Base-by-base conservation (phyloP, 1,140 invertebrate species). In the Drosophila ananassae region DNA sequence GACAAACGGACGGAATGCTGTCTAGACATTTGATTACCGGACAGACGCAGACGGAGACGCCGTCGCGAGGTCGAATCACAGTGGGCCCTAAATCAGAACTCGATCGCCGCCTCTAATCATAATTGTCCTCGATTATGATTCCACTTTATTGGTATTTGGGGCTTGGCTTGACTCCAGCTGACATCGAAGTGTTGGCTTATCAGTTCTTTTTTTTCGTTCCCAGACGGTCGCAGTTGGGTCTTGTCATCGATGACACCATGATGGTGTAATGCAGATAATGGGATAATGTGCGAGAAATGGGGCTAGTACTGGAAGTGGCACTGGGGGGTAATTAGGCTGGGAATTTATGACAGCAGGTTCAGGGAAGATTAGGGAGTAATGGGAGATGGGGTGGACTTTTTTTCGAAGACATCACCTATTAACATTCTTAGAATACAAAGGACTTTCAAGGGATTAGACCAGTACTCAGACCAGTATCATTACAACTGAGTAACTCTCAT, bases 1-100 rank as follows among this genome's bases (percentile, higher is more conserved):
- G 59, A 79, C 71, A 71, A 60, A 72, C 75, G 75, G 63, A 72
- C 58, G 63, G 68, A 64, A 73, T 41, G 47, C 73, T 82, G 82
- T 87, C 82, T 87, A 87, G 82, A 87, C 82, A 52, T 89, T 89
- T 87, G 83, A 87, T 87, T 87, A 87, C 82, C 83, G 78, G 72
- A 58, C 72, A 68, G 52, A 78, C 61, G 57, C 34, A 74, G 50
- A 71, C 50, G 54, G 57, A 77, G 54, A 82, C 68, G 60, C 62
- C 68, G 67, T 68, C 73, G 50, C 63, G 50, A 74, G 63, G 82
- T 63, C 50, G 53, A 37, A 39, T 69, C 82, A 85, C 82, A 87
- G 83, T 85, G 83, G 77, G 83, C 46, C 62, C 37, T 28, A 25
- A 82, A 68, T 53, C 62, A 56, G 41, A 47, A 37, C 64, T 57